These are phyloP conservation scores for Eidolon helvum DNA, from an alignment of 2,113 vertebrate species.

Conservation along the genomic window DNA sequence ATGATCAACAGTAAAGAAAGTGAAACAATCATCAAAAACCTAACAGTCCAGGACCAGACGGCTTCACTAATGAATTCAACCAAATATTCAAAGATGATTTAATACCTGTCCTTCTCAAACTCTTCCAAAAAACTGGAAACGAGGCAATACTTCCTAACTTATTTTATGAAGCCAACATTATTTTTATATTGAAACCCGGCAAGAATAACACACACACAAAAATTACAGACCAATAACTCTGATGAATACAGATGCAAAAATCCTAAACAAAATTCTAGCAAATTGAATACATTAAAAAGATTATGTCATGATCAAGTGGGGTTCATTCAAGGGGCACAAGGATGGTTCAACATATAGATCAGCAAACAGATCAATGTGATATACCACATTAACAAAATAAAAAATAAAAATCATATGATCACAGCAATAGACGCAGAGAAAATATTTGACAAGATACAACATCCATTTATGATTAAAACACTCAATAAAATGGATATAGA, in stretches of 20 bases:
- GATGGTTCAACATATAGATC: neutral
- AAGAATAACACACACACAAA: neutral
- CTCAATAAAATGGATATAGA: neutral
- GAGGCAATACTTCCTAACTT: neutral
- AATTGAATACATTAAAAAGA: neutral
- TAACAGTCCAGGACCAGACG: neutral
- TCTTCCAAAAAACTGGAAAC: neutral
- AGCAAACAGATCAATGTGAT: neutral
- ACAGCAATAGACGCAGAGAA: neutral
- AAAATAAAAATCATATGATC: neutral
- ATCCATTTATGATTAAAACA: neutral
- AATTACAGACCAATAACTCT: neutral
- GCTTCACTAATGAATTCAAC: neutral
- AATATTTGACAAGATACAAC: neutral
- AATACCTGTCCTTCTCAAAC: neutral
- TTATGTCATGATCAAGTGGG: neutral
- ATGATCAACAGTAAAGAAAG: neutral
- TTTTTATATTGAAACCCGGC: neutral
- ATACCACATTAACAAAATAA: neutral
- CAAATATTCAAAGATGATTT: neutral
- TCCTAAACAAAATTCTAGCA: neutral
- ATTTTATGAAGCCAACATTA: neutral
- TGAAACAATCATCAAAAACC: neutral
- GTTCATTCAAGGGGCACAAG: neutral
- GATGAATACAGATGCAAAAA: neutral